phyloP scores from a whole-genome alignment of 1,140 invertebrate species.

The Pseudomyrmex cubaensis region DNA sequence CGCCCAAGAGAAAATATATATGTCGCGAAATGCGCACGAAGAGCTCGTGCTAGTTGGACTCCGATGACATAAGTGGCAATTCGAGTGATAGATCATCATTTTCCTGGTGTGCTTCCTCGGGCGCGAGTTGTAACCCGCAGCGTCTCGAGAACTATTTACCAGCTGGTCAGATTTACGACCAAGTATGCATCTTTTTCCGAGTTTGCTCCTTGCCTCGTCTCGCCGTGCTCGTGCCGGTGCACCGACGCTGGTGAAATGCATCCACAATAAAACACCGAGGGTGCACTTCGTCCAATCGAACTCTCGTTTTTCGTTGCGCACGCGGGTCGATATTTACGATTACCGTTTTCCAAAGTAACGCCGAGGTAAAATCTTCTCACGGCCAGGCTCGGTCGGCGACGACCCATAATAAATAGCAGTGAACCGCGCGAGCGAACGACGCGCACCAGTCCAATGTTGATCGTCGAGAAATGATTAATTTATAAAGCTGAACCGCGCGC shows the following conservation, averaged over 20 bases:
- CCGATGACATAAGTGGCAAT: conserved; percentile 73
- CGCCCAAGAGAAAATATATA: conserved; percentile 47
- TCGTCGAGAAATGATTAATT: conserved; percentile 52
- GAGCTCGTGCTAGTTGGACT: conserved; percentile 38
- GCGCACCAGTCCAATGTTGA: neutral
- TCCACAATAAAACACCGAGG: conserved; percentile 16
- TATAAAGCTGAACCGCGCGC: conserved; percentile 29
- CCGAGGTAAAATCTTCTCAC: conserved; percentile 18
- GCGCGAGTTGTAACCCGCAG: conserved; percentile 13
- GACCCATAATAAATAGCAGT: conserved; percentile 34
- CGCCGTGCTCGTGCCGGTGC: neutral
- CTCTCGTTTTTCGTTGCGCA: conserved; percentile 39
- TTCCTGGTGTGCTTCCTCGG: conserved; percentile 29
- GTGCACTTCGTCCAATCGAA: conserved; percentile 62
- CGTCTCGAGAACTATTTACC: conserved; percentile 64
- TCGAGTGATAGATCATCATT: conserved; percentile 71
- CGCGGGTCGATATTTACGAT: conserved; percentile 55
- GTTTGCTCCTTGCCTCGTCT: conserved; percentile 17
- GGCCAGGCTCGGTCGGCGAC: neutral
- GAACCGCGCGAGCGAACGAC: neutral
- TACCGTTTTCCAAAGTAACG: conserved; percentile 12
- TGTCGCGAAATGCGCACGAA: conserved; percentile 11
- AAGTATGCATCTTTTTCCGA: conserved; percentile 58
- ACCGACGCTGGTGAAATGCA: conserved; percentile 28
- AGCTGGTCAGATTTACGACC: conserved; percentile 55